Conservation (phyloP, 2,888 invertebrate genomes). For the Sinhomidia bicolor region DNA sequence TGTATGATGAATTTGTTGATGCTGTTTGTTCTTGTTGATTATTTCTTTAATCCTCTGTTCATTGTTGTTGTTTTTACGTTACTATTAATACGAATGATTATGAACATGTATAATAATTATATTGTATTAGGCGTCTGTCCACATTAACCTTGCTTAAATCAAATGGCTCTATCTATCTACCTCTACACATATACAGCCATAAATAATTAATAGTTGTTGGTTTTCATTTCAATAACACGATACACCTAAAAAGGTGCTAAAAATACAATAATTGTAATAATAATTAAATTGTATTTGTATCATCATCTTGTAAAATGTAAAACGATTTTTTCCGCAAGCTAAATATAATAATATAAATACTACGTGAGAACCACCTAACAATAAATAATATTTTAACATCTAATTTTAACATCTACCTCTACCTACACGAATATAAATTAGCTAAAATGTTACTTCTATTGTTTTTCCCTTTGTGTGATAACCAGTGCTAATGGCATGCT, state of each 20-base stretch:
- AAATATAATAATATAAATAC: not conserved
- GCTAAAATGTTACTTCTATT: not conserved
- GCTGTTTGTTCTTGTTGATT: not conserved
- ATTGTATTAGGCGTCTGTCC: constrained; percentile 28
- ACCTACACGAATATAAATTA: not conserved
- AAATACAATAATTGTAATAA: not conserved
- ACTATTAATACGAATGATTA: constrained; percentile 29
- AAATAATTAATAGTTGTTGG: not conserved
- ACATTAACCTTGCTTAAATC: constrained; percentile 24
- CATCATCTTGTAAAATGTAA: not conserved
- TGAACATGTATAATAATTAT: constrained; percentile 36
- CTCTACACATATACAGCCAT: too few relatives aligned
- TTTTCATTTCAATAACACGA: not conserved
- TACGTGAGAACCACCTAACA: not conserved
- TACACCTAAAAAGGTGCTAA: too few relatives aligned
- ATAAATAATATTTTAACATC: too few relatives aligned
- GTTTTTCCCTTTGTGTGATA: too few relatives aligned
- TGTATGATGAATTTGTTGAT: not conserved
- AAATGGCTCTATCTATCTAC: too few relatives aligned
- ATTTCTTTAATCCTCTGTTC: constrained; percentile 2
- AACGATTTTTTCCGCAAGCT: not conserved
- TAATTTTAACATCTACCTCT: too few relatives aligned
- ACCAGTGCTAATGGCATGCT: too few relatives aligned
- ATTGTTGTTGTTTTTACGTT: not conserved
- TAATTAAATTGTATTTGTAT: too few relatives aligned